A percentile compares a stretch with the other conserved stretches of the same genome.
Evolutionary conservation across 1,140 invertebrate genomes (phyloP).

Genomic region (Heliconius nattereri): DNA sequence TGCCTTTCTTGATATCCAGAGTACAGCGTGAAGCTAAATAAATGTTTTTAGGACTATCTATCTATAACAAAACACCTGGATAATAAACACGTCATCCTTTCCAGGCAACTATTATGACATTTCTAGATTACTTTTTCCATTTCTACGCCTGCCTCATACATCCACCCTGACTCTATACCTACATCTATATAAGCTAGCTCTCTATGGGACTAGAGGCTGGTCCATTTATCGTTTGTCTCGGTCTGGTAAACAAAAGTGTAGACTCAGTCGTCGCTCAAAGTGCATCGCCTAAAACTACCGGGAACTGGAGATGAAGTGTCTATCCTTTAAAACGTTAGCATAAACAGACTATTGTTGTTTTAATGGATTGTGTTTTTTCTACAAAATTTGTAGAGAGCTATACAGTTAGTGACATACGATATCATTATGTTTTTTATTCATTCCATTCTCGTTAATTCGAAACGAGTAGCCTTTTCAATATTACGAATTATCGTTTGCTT

Average conservation of each 20-base stretch:
- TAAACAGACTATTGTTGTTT: not conserved
- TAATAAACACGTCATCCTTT: not conserved
- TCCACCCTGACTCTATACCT: not conserved
- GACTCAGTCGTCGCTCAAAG: constrained; percentile 5
- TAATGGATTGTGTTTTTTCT: not conserved
- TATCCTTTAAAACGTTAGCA: not conserved
- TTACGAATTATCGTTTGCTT: too few species aligned
- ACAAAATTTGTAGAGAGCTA: not conserved
- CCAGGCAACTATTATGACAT: not conserved
- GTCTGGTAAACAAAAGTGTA: not conserved
- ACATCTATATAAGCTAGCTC: not conserved
- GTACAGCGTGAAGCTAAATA: too few species aligned
- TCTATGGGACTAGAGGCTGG: not conserved
- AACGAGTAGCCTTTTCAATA: too few species aligned
- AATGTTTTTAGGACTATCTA: too few species aligned
- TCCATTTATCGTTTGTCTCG: constrained; percentile 1
- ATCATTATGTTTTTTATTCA: too few species aligned
- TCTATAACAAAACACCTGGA: too few species aligned
- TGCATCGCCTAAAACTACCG: constrained; percentile 3
- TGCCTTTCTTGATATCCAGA: too few species aligned
- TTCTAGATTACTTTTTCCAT: not conserved
- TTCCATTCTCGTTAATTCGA: too few species aligned
- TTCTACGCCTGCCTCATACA: not conserved
- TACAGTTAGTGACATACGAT: too few species aligned
- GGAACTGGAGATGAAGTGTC: not conserved